Base-by-base conservation (phyloP, 1,140 invertebrate species). In the Dinoponera quadriceps region DNA sequence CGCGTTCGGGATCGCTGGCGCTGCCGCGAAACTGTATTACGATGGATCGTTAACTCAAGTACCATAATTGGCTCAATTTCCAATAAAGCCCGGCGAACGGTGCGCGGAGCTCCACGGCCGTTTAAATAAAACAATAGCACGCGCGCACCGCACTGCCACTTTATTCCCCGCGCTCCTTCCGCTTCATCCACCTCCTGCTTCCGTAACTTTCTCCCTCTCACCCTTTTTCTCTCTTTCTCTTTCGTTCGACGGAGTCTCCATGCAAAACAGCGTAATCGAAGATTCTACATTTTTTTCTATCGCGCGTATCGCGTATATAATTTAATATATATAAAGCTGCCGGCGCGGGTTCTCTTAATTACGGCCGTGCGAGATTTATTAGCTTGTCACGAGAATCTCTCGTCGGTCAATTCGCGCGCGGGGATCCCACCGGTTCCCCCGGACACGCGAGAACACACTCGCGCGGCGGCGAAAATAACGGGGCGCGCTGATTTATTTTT, bases 61-160 rank as follows among this genome's bases (percentile, higher is more conserved):
- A 85, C 65, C 48, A 62, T 85, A 88, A 88, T 88, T 88, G 87
- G 87, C 83, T 82, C 72, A 73, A 88, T 85, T 85, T 85, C 75
- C 85, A 82, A 88, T 88, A 78, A 87, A 87, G 22, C 63, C 51
- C 25, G 49, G 49, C 49, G 51, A 2, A 14, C 22, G 29, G 27
- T 22, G n/a, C 27, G 1, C 9, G 0, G 9, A 9, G 16, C 9
- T 54, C 14, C 5, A 49, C 20, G 13, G 22, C 25, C 33, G 20
- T 82, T 83, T 85, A 87, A 85, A 87, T 87, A 86, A 86, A 87
- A 87, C 85, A 86, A 87, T 87, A 85, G 27, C 65, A 48, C 51
- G 65, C 65, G 7, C 38, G 38, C 38, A 44, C 38, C 0, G 38
- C 51, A 20, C 62, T 33, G 44, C 14, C 63, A 57, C 49, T 78